These are phyloP conservation scores for Boleophthalmus pectinirostris DNA, from an alignment of 2,113 vertebrate species.

Conservation along the genomic window DNA sequence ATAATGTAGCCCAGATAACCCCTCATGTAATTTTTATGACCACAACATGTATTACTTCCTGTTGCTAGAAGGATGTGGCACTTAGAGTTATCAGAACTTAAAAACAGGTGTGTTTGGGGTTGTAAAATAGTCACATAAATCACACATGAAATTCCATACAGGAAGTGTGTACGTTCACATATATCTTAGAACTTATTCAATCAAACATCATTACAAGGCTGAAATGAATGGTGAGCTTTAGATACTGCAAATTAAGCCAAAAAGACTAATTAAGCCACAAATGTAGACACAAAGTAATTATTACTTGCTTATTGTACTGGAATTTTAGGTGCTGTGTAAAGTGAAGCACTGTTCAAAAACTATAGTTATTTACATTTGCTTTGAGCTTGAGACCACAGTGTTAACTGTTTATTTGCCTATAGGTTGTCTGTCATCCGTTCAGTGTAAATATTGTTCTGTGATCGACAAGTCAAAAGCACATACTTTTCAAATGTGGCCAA, in stretches of 20 bases:
- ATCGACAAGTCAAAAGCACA: not conserved
- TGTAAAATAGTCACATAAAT: conserved; percentile 1
- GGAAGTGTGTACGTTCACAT: not conserved
- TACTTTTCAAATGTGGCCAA: not conserved
- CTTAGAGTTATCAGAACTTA: conserved; percentile 6
- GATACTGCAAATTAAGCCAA: not conserved
- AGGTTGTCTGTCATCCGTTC: not conserved
- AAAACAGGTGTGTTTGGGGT: not conserved
- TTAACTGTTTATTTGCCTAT: not conserved
- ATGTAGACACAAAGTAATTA: not conserved
- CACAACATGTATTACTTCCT: conserved; percentile 3
- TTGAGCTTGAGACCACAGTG: not conserved
- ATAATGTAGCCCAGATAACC: not conserved
- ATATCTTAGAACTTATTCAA: not conserved
- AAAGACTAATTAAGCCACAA: not conserved
- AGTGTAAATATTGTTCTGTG: not conserved
- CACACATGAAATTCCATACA: not conserved
- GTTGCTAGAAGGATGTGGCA: conserved; percentile 15
- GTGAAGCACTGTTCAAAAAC: not conserved
- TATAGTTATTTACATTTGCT: not conserved
- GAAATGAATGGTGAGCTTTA: not conserved
- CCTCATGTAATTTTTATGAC: conserved; percentile 1
- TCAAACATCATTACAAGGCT: not conserved
- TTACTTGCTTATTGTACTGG: not conserved
- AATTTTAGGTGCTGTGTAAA: not conserved